Evolutionary conservation across 2,888 invertebrate species (phyloP), one percentile per base, ranked within the genome.

Genomic region (Colostygia pectinataria): DNA sequence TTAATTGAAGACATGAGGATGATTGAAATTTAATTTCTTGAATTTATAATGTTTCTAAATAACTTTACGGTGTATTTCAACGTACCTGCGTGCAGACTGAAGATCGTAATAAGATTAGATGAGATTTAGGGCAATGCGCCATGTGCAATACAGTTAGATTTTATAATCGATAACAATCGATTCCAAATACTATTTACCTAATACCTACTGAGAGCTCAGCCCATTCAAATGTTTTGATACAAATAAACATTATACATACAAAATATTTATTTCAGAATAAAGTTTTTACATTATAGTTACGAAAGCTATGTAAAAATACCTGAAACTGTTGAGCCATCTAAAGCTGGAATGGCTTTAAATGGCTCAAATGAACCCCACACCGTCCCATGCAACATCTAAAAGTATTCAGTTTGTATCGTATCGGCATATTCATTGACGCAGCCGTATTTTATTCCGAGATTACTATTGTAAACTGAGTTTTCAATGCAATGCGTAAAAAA

Each of bases 401-500:
- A 65, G 50, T 60, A 66, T 66, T 65, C 59, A 63, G 59, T 61
- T 53, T 57, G 65, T 60, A 57, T 49, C 56, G 49, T 52, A 62
- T 59, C 57, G 57, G 48, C 46, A 60, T 66, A 63, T 64, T 65
- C 63, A 71, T 68, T 73, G 74, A 68, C 68, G 68, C 58, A 47
- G 60, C 56, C 55, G 62, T 55, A 68, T 50, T 73, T 73, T 74
- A 74, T 69, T 68, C 64, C 59, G 60, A 70, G 73, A 77, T 79
- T 79, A 82, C 76, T 63, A 55, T 48, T 68, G 77, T 83, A 80
- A 83, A 77, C 76, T 71, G 67, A 69, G 76, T 75, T 78, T 80
- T 77, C 74, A 73, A 66, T 73, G 70, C 62, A 64, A 68, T 70
- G 72, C 29, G 13, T 0, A 29, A 48, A 48, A 41, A n/a, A 10